phyloP scores from a whole-genome alignment of 2,797 vertebrate genomes.

The Sebastes taczanowskii region DNA sequence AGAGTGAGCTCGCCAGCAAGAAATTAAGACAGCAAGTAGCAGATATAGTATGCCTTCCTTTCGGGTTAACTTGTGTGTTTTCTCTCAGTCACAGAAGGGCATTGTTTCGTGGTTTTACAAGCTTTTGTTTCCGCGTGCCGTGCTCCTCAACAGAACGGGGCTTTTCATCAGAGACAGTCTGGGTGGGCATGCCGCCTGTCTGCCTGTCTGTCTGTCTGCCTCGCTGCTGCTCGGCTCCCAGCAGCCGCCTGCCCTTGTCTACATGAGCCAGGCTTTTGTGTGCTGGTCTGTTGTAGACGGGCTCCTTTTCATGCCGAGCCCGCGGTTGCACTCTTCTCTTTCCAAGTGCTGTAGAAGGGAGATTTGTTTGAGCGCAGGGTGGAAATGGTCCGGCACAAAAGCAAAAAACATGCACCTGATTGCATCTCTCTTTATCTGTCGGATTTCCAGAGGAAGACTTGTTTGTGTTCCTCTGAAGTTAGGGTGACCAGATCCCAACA shows the following conservation, averaged over 20 bases:
- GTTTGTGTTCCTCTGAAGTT: neutral
- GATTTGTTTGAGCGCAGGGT: slow-evolving; percentile 8
- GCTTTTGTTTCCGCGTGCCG: slow-evolving; percentile 70
- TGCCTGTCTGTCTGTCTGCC: slow-evolving; percentile 37
- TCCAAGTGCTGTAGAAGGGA: slow-evolving; percentile 33
- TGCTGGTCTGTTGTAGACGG: slow-evolving; percentile 50
- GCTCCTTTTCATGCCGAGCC: slow-evolving; percentile 57
- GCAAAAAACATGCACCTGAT: neutral
- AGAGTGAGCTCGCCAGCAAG: neutral
- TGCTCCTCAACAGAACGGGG: slow-evolving; percentile 48
- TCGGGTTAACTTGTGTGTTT: slow-evolving; percentile 1
- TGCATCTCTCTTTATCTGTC: slow-evolving; percentile 6
- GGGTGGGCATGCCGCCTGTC: slow-evolving; percentile 70
- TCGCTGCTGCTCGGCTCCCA: slow-evolving; percentile 58
- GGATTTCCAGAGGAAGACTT: slow-evolving; percentile 28
- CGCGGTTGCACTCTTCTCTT: slow-evolving; percentile 30
- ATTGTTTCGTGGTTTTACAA: slow-evolving; percentile 51
- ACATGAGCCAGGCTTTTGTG: slow-evolving; percentile 75
- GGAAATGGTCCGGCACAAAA: neutral
- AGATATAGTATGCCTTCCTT: neutral
- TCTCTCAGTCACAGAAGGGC: slow-evolving; percentile 29
- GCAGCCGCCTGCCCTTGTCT: slow-evolving; percentile 65
- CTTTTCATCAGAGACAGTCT: slow-evolving; percentile 69
- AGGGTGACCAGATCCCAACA: neutral
- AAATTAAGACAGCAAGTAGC: slow-evolving; percentile 9